Evolutionary conservation across 1,140 invertebrate genomes (phyloP).

Genomic region (Scaptodrosophila lebanonensis): DNA sequence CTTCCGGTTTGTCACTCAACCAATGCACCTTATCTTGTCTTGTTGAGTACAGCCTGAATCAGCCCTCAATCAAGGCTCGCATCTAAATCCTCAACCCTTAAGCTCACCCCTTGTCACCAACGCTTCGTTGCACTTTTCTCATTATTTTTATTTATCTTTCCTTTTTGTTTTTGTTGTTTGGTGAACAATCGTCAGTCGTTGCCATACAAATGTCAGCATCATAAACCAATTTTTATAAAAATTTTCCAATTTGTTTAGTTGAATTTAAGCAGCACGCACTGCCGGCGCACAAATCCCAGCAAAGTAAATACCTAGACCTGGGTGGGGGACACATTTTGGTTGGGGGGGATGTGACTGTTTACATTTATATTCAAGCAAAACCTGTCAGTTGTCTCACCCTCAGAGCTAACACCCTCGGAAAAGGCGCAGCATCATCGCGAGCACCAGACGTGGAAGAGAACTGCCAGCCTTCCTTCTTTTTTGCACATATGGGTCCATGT

Average conservation of each 20-base stretch:
- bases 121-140: slow-evolving; percentile 43
- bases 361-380: slow-evolving; percentile 14
- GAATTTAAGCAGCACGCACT: slow-evolving; percentile 44
- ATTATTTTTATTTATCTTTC: slow-evolving; percentile 9
- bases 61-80: background rate
- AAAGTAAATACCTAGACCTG: slow-evolving; percentile 52
- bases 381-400: slow-evolving; percentile 17
- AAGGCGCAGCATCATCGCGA: slow-evolving; percentile 1
- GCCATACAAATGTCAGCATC: slow-evolving; percentile 60
- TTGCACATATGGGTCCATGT: slow-evolving; percentile 42
- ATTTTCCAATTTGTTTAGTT: slow-evolving; percentile 73
- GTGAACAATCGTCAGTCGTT: slow-evolving; percentile 8
- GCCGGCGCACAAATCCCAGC: slow-evolving; percentile 26
- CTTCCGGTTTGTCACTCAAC: slow-evolving; percentile 12
- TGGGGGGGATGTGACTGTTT: slow-evolving; percentile 7
- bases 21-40: background rate
- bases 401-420: slow-evolving; percentile 9
- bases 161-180: slow-evolving; percentile 29
- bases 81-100: background rate
- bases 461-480: too few species aligned
- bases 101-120: slow-evolving; percentile 13
- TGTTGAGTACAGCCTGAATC: too few species aligned
- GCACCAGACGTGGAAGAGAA: too few species aligned
- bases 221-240: slow-evolving; percentile 73
- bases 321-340: slow-evolving; percentile 10